phyloP scores from a whole-genome alignment of 2,113 vertebrate genomes.

The Nothobranchius furzeri region DNA sequence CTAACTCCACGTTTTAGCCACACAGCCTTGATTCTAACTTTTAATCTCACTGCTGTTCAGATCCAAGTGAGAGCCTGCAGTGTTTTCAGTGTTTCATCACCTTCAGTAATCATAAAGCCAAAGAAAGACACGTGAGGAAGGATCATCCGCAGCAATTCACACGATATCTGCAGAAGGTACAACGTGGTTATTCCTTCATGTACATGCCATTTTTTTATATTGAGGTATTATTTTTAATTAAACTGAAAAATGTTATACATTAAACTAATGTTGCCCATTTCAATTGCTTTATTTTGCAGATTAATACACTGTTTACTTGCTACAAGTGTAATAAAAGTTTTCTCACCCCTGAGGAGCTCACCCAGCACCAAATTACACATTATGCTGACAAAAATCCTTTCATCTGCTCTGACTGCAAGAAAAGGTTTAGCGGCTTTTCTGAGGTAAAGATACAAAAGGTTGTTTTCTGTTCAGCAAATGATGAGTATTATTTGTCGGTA shows the following conservation, averaged over 20 bases:
- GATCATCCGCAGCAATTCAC: slow-evolving; percentile 79
- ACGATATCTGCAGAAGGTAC: slow-evolving; percentile 75
- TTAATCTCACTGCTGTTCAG: slow-evolving; percentile 51
- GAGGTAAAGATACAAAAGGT: slow-evolving; percentile 63
- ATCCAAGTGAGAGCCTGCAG: slow-evolving; percentile 77
- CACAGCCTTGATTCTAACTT: not conserved
- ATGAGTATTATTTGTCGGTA: not conserved
- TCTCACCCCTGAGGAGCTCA: slow-evolving; percentile 74
- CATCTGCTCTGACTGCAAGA: slow-evolving; percentile 70
- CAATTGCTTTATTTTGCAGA: slow-evolving; percentile 42
- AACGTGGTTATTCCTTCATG: too few species aligned
- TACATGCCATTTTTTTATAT: too few species aligned
- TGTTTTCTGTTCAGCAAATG: not conserved
- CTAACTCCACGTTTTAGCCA: too few species aligned
- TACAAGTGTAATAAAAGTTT: slow-evolving; percentile 80
- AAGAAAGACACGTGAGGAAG: slow-evolving; percentile 80
- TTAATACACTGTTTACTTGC: slow-evolving; percentile 77
- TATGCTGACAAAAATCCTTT: slow-evolving; percentile 77
- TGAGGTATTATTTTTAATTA: too few species aligned
- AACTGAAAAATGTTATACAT: too few species aligned
- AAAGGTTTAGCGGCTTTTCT: slow-evolving; percentile 73
- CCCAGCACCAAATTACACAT: slow-evolving; percentile 73
- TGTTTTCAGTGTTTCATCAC: slow-evolving; percentile 83
- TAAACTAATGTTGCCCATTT: too few species aligned
- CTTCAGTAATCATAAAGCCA: slow-evolving; percentile 76